Evolutionary conservation across 1,140 invertebrate species (phyloP).

Genomic region (Thaumatotibia leucotreta): DNA sequence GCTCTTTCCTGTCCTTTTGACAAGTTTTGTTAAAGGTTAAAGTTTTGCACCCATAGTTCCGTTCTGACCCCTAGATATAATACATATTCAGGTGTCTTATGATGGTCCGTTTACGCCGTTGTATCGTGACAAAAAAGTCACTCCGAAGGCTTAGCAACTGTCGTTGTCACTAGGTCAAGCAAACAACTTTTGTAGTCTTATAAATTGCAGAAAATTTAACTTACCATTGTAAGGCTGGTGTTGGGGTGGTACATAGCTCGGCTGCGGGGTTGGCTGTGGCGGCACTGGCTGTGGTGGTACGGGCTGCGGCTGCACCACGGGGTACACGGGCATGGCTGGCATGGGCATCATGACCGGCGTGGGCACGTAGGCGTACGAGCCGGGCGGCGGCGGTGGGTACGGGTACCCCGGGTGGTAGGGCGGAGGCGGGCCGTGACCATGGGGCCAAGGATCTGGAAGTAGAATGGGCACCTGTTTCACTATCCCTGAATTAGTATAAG

Average conservation of each 20-base stretch:
- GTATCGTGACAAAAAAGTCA: too few species aligned
- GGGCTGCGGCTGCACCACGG: constrained; percentile 23
- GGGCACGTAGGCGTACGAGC: constrained; percentile 45
- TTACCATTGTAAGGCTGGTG: background rate
- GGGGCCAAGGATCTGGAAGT: constrained; percentile 33
- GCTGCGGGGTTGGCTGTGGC: constrained; percentile 28
- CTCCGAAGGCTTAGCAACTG: too few species aligned
- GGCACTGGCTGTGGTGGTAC: constrained; percentile 16
- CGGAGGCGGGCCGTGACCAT: constrained; percentile 33
- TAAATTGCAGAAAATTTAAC: background rate
- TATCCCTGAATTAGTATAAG: too few species aligned
- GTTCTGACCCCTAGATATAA: too few species aligned
- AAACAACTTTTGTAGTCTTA: too few species aligned
- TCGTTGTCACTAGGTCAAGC: too few species aligned
- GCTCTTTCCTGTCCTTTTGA: too few species aligned
- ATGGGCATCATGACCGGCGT: constrained; percentile 50
- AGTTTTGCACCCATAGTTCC: too few species aligned
- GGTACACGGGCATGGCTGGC: constrained; percentile 42
- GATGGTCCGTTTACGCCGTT: too few species aligned
- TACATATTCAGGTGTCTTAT: too few species aligned
- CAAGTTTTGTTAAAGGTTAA: too few species aligned
- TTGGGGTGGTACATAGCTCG: background rate
- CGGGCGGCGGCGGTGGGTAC: constrained; percentile 31
- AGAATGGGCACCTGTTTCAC: background rate
- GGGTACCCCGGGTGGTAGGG: constrained; percentile 40